Base-by-base conservation (phyloP, 2,888 invertebrate species). In the Trimorus sp. region DNA sequence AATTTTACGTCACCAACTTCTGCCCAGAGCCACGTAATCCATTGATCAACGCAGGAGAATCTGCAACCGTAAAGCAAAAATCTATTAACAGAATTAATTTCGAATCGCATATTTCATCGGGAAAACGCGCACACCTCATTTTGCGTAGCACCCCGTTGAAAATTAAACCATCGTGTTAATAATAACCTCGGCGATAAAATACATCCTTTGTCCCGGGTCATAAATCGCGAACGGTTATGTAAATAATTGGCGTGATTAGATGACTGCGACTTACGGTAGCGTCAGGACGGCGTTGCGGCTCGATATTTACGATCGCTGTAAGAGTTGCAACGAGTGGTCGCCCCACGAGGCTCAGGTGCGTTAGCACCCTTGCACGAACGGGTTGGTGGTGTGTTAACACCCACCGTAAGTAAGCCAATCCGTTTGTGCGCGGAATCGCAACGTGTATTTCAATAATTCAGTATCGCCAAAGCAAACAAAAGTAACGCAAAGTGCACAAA, bases 381-480 rank as follows among this genome's bases (percentile, higher is more conserved):
- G 16, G 65, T 74, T 63, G 26, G 63, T 38, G 58, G 62, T 42
- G 53, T 63, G 40, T 74, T 68, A 75, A 75, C 74, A 75, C 60
- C 26, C 15, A 69, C 16, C 12, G 45, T 11, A 63, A 59, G 65
- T 75, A 70, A 75, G 70, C 79, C 74, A 79, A 79, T 79, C 53
- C 79, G 53, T 58, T 58, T 7, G 37, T 69, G 62, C 79, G 73
- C 62, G 62, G 51, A 69, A 42, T 62, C 15, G 60, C 49, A 66
- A 45, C 53, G 56, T 58, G 62, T 62, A 49, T 79, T 75, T 79
- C 79, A 79, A 79, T 79, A 79, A 79, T 79, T 74, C 75, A 79
- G 63, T 53, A 75, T 70, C 79, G 51, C 79, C 54, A 70, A 75
- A 79, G 78, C 66, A 78, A 66, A 78, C 71, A 71, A 71, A 71